These are phyloP conservation scores for Grantiella picta DNA, from an alignment of 2,113 vertebrate genomes.

Conservation along the genomic window DNA sequence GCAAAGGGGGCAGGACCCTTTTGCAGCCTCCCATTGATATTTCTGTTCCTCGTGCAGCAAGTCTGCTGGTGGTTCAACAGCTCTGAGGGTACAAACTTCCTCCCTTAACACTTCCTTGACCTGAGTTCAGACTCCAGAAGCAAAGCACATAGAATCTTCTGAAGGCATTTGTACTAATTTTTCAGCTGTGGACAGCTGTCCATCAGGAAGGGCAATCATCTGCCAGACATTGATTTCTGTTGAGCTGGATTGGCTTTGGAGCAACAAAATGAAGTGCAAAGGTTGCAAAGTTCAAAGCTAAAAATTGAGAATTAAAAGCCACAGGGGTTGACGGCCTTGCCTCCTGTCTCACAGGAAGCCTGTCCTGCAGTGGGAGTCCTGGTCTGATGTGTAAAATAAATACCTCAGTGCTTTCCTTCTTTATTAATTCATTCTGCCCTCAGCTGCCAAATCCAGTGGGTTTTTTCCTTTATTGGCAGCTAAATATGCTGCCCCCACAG, in stretches of 20 bases:
- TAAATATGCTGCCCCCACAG: background rate
- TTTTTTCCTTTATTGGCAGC: background rate
- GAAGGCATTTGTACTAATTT: background rate
- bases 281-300: background rate
- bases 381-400: background rate
- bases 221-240: background rate
- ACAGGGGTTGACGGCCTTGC: background rate
- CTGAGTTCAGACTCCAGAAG: background rate
- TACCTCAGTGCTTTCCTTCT: background rate
- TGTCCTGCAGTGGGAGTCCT: background rate
- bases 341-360: background rate
- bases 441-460: background rate
- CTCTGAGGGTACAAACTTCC: background rate
- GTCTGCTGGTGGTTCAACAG: background rate
- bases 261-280: background rate
- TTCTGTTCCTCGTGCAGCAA: background rate
- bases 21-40: background rate
- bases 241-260: background rate
- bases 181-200: background rate
- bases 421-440: background rate
- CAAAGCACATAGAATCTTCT: background rate
- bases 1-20: background rate
- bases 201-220: background rate
- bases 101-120: background rate
- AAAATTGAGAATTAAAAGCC: conserved; percentile 1